Evolutionary conservation across 2,888 invertebrate species (phyloP).

Genomic region (Priapulus caudatus): DNA sequence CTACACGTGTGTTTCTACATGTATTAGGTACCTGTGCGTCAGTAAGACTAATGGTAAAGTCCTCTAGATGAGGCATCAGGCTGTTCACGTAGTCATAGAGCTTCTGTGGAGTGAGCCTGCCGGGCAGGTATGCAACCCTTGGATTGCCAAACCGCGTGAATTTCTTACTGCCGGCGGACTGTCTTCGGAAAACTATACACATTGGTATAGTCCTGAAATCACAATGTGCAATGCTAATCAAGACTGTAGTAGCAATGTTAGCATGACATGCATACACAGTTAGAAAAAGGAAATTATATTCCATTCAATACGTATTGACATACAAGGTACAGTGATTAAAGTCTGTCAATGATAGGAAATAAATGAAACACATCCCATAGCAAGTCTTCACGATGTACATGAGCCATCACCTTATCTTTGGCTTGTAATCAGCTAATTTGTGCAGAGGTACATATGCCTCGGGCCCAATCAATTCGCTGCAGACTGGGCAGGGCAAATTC

Average conservation of each 20-base stretch:
- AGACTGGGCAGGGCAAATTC: slow-evolving; percentile 41
- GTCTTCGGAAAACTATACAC: slow-evolving; percentile 45
- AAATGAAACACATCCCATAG: too few relatives aligned
- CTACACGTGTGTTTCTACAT: too few relatives aligned
- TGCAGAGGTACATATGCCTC: slow-evolving; percentile 39
- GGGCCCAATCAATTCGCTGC: slow-evolving; percentile 39
- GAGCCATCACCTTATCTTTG: slow-evolving; percentile 30
- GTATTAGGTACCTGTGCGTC: slow-evolving; percentile 47
- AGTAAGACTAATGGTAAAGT: slow-evolving; percentile 45
- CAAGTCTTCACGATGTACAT: too few relatives aligned
- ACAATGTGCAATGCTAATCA: too few relatives aligned
- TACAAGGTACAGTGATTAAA: too few relatives aligned
- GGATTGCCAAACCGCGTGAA: slow-evolving; percentile 45
- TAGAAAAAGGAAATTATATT: too few relatives aligned
- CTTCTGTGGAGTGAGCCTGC: slow-evolving; percentile 42
- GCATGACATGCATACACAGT: too few relatives aligned
- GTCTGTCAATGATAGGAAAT: too few relatives aligned
- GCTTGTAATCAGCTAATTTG: slow-evolving; percentile 30
- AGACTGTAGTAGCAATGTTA: not conserved
- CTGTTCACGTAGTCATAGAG: slow-evolving; percentile 42
- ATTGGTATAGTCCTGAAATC: slow-evolving; percentile 43
- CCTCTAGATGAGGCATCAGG: slow-evolving; percentile 41
- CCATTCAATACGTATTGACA: too few relatives aligned
- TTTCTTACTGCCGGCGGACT: slow-evolving; percentile 24
- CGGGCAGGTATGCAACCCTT: slow-evolving; percentile 46